A percentile compares a stretch with the other conserved stretches of the same genome.
Conservation (phyloP, 2,888 invertebrate species). For the Callyntrura guangdongensis region DNA sequence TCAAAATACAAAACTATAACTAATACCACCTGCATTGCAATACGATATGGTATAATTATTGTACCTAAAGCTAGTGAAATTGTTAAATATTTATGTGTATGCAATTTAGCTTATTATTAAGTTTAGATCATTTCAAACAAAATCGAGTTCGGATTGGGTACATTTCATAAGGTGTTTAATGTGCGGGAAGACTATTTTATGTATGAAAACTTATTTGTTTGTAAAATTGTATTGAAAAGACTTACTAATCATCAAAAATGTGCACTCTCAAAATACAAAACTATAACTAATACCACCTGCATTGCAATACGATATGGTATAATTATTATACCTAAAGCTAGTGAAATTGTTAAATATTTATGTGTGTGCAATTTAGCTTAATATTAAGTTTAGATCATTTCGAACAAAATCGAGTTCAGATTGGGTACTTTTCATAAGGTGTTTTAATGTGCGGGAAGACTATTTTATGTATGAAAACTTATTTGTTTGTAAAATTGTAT, state of each 20-base stretch:
- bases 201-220: not conserved
- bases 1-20: not conserved
- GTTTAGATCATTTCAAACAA: too few species aligned
- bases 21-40: not conserved
- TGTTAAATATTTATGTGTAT: not conserved
- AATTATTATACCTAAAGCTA: not conserved
- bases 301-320: not conserved
- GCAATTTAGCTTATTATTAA: not conserved
- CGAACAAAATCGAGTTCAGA: too few species aligned
- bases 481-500: not conserved
- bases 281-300: not conserved
- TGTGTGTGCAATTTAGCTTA: not conserved
- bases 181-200: not conserved
- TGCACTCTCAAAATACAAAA: not conserved
- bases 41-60: not conserved
- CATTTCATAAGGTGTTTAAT: not conserved
- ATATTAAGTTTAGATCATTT: not conserved
- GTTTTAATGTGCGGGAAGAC: not conserved
- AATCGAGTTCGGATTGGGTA: too few species aligned
- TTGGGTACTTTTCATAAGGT: too few species aligned
- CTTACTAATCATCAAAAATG: conserved; percentile 39
- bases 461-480: not conserved
- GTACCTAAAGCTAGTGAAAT: too few species aligned
- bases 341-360: too few species aligned
- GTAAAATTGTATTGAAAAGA: not conserved